phyloP scores from a whole-genome alignment of 2,797 vertebrate species.

The Pseudotriccus pelzelni region DNA sequence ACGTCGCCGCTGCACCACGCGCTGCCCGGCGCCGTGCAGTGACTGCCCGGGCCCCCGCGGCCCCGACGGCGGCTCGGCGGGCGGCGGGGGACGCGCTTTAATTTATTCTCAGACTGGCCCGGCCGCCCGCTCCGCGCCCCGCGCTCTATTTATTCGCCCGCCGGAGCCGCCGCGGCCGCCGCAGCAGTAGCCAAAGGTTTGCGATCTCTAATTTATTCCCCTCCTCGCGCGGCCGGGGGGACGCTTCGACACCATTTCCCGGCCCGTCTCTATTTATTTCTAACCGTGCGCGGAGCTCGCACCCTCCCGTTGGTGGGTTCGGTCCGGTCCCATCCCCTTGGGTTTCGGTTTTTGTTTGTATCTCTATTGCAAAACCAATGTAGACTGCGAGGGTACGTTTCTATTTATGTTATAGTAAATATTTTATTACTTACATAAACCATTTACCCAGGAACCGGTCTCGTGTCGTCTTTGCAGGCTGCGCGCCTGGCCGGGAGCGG shows the following conservation, averaged over 20 bases:
- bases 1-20: conserved; percentile 90
- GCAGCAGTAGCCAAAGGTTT: conserved; percentile 67
- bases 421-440: conserved; percentile 99
- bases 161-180: conserved; percentile 49
- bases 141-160: conserved; percentile 52
- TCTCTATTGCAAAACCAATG: conserved; percentile 92
- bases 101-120: conserved; percentile 58
- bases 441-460: conserved; percentile 94
- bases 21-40: conserved; percentile 94
- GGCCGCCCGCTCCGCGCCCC: conserved; percentile 6
- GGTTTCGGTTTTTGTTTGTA: conserved; percentile 73
- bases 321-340: conserved; percentile 45
- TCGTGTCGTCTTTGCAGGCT: conserved; percentile 87
- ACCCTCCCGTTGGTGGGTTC: conserved; percentile 22
- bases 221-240: neutral
- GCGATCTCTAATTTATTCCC: conserved; percentile 56
- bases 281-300: conserved; percentile 89
- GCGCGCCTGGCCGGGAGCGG: neutral
- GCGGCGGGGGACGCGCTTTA: conserved; percentile 29
- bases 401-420: conserved; percentile 99
- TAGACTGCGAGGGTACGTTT: conserved; percentile 94
- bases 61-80: neutral
- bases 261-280: conserved; percentile 96
- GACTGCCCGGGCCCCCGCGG: conserved; percentile 79
- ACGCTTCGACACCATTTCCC: neutral